Evolutionary conservation across 2,888 invertebrate species (phyloP), one percentile per base, ranked within the genome.

Genomic region (Melanophora roralis): DNA sequence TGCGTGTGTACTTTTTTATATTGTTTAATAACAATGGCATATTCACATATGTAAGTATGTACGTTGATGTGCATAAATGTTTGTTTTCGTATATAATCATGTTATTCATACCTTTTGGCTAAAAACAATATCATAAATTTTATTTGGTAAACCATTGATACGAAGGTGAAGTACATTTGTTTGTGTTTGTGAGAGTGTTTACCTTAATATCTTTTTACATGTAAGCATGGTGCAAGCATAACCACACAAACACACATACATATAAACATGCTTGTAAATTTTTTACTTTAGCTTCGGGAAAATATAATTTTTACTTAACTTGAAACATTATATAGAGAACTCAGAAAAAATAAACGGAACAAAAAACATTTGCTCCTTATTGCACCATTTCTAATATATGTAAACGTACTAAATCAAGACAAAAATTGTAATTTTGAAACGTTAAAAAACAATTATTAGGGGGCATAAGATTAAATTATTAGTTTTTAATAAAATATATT

Each of bases 91-190:
- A n/a, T 74, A 55, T 62, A 34, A 14, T 45, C 34, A 19, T 68
- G 49, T 75, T 80, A 73, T 78, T 73, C 73, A 62, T 78, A 69
- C 77, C 74, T 81, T 67, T 81, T 77, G 77, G 81, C 73, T 73
- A 74, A 81, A 81, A 81, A 81, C 73, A 81, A 81, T 77, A 81
- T 77, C 77, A 77, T 76, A 77, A 81, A 81, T 80, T 72, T 76
- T 72, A 71, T 71, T 75, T 80, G 75, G 79, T 75, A 80, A 75
- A 76, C 79, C 79, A 80, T 76, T 67, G 79, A 75, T 74, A 57
- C 74, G 47, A 68, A 62, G 74, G 79, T 71, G 51, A 60, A 23
- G 53, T 21, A 14, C n/a, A 36, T 59, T 21, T 53, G 12, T 60
- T 23, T 23, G n/a, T 16, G 19, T 47, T 4, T 9, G 12, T 36